A percentile compares a stretch with the other conserved stretches of the same genome.
These are phyloP conservation scores for Chondrilla cf. caribensis DNA, from an alignment of 37 sponge, comb jelly and placozoan genomes.

Conservation along the genomic window DNA sequence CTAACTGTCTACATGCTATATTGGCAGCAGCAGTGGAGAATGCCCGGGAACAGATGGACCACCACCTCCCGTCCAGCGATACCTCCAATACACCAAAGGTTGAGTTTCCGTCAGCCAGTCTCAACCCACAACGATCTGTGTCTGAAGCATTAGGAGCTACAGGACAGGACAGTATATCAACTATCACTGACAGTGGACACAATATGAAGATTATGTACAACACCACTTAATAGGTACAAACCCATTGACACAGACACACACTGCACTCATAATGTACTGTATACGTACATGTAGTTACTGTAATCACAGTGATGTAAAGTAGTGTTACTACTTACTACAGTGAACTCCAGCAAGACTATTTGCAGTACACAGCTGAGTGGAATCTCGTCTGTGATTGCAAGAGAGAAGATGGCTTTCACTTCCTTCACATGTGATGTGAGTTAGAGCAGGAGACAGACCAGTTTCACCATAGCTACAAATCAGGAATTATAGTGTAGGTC, in stretches of 20 bases:
- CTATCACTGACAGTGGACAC: no score
- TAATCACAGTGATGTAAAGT: no score
- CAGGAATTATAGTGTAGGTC: background rate
- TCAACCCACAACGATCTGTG: background rate
- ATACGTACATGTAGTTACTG: no score
- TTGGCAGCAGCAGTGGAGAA: background rate
- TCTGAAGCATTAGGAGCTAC: background rate
- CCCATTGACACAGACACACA: no score
- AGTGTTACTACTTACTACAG: slow-evolving; percentile 12
- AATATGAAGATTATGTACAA: no score
- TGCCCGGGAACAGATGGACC: background rate
- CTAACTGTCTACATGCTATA: background rate
- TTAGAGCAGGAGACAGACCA: background rate
- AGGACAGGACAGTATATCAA: no score
- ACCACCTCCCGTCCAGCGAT: background rate
- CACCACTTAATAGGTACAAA: no score
- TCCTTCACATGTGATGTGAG: background rate
- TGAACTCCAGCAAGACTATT: background rate
- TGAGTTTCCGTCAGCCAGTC: background rate
- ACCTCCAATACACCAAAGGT: background rate
- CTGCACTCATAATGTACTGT: no score
- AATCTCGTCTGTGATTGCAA: background rate
- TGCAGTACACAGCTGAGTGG: background rate
- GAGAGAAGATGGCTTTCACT: background rate
- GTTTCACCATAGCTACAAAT: background rate